These are phyloP conservation scores for Centropyge bicolor DNA, from an alignment of 2,797 vertebrate genomes.

Conservation along the genomic window DNA sequence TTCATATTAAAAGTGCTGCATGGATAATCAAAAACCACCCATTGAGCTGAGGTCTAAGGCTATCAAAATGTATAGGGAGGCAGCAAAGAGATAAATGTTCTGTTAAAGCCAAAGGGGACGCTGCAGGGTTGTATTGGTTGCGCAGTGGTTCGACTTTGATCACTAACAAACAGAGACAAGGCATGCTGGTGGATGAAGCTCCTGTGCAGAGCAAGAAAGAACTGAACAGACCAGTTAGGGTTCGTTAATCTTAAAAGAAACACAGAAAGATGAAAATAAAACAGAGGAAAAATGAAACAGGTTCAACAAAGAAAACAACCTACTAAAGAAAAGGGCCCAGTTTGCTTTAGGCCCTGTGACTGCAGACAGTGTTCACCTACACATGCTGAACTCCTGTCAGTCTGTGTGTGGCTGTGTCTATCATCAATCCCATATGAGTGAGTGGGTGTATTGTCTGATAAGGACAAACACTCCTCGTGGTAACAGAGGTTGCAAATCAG, in stretches of 20 bases:
- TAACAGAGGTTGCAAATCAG: constrained; percentile 12
- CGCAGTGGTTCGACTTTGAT: background rate
- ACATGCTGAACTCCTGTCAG: background rate
- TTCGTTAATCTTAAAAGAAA: background rate
- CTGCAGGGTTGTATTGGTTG: constrained; percentile 3
- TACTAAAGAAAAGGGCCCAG: background rate
- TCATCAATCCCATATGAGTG: constrained; percentile 15
- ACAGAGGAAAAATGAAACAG: background rate
- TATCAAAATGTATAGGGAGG: constrained; percentile 36
- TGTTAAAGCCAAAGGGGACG: background rate
- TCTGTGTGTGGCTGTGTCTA: constrained; percentile 4
- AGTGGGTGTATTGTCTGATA: constrained; percentile 14
- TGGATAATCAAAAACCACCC: constrained; percentile 47
- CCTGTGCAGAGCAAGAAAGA: background rate
- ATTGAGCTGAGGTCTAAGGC: constrained; percentile 16
- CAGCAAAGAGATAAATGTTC: background rate
- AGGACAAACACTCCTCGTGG: background rate
- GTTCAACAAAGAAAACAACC: background rate
- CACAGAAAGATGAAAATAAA: background rate
- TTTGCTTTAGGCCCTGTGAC: constrained; percentile 8
- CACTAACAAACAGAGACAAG: constrained; percentile 2
- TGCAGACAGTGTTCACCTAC: constrained; percentile 7
- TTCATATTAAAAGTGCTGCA: constrained; percentile 41
- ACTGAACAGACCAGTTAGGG: background rate
- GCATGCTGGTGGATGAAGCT: background rate